Evolutionary conservation across 2,113 vertebrate species (phyloP).

Genomic region (Crocuta crocuta): DNA sequence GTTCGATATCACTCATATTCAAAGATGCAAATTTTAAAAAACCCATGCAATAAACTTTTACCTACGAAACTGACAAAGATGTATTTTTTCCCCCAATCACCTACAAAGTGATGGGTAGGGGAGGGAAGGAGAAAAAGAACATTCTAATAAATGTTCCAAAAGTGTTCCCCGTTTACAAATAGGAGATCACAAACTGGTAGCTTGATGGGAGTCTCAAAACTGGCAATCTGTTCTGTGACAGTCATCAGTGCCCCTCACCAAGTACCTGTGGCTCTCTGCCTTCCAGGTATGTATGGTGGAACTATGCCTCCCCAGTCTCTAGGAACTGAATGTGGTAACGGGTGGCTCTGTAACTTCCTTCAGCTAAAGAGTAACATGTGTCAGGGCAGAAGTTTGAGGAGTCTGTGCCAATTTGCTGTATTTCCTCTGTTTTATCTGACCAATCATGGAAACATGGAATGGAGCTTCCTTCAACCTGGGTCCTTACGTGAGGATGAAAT

Average conservation of each 20-base stretch:
- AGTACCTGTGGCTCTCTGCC: neutral
- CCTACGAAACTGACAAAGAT: neutral
- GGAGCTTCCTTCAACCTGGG: neutral
- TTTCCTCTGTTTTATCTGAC: neutral
- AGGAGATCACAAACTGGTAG: neutral
- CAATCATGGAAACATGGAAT: neutral
- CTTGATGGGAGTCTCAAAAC: neutral
- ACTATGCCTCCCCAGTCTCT: neutral
- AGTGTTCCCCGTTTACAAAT: neutral
- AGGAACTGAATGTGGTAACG: neutral
- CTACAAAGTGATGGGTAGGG: neutral
- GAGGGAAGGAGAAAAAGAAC: neutral
- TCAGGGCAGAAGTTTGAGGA: neutral
- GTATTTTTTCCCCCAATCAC: conserved; percentile 4
- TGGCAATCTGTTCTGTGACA: neutral
- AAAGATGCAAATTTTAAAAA: neutral
- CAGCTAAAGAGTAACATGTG: neutral
- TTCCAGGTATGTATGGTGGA: neutral
- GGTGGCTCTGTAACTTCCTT: neutral
- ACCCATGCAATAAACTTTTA: neutral
- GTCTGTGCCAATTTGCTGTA: neutral
- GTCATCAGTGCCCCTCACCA: neutral
- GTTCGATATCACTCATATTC: neutral
- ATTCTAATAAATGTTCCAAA: neutral
- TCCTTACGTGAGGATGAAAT: neutral